Base-by-base conservation (phyloP, 2,888 invertebrate species). In the Elegia similella region DNA sequence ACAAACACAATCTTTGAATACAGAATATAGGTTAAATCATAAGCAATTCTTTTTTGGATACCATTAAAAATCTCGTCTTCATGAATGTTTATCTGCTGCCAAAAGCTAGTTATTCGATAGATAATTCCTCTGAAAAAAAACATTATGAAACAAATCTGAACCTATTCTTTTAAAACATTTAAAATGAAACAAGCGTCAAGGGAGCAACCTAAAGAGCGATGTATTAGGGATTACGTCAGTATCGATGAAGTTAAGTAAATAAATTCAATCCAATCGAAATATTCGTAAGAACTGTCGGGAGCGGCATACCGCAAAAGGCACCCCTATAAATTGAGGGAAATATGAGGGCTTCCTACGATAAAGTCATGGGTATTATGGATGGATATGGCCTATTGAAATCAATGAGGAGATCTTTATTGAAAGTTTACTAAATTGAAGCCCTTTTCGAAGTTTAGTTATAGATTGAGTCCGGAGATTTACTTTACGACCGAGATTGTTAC, bases 381-480 rank as follows among this genome's bases (percentile, higher is more conserved):
- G 78, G 77, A 75, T 81, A 84, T 76, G 74, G 78, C 66, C 82
- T 74, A 86, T 87, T 84, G 82, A 86, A 87, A 87, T 83, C 86
- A 83, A 87, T 86, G 79, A 79, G 59, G 60, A 64, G 76, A 79
- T 80, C 84, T 84, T 85, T 82, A 87, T 86, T 78, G 82, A 77
- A 81, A 82, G 73, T 81, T 81, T 70, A 76, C 75, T 81, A 78
- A 83, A 84, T 83, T 81, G 78, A 72, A 72, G 57, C 58, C 73
- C 68, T 66, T 75, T 75, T 65, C 54, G 59, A 65, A 62, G 48
- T 47, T 29, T 38, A n/a, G 30, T 6, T 6, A 15, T 55, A 42
- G 16, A 48, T 42, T 46, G 38, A 23, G n/a, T n/a, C 44, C 15
- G 16, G 7, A 46, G 34, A 55, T 55, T 44, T 12, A 44, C 16